Base-by-base conservation (phyloP, 2,888 invertebrate species). In the Ametastegia equiseti region DNA sequence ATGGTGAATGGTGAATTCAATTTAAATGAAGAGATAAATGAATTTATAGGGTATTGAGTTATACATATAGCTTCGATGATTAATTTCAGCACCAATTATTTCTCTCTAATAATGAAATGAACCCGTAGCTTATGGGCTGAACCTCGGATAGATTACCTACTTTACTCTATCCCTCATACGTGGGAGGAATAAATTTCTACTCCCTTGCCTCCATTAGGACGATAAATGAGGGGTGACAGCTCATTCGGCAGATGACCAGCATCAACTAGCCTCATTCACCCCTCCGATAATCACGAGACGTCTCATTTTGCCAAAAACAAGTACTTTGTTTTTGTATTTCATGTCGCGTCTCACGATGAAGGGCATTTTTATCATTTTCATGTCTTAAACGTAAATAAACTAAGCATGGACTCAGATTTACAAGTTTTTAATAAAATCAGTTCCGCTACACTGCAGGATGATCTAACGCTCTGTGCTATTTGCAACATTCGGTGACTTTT, bases 211-310 rank as follows among this genome's bases (percentile, higher is more conserved):
- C 71, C 45, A 73, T 73, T 54, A 80, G 42, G 36, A 57, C 30
- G 71, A 80, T 73, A 80, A 80, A 80, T 80, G 71, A 57, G 39
- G 73, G 47, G 54, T 80, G 80, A 73, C 80, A 80, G 73, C 54
- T 57, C 80, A 80, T 73, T 73, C 57, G 23, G 36, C 36, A 54
- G 45, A 80, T 71, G 80, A 80, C 80, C 80, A 71, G n/a, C 36
- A 47, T 27, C 80, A 19, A 50, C 69, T 50, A 45, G 50, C 30
- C 60, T 30, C 0, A 13, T 47, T 50, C 67, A 69, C 30, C 80
- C 54, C 39, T 15, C 30, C 4, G 57, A 33, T 30, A 30, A n/a
- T 60, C 27, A 50, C 57, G 15, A 1, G 15, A 5, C 36, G n/a
- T 9, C 36, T 19, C 39, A n/a, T 67, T 67, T 67, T 54, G 23